These are phyloP conservation scores for cattle (Bos taurus) DNA, from an alignment of 2,113 vertebrate genomes.

Conservation along the genomic window DNA sequence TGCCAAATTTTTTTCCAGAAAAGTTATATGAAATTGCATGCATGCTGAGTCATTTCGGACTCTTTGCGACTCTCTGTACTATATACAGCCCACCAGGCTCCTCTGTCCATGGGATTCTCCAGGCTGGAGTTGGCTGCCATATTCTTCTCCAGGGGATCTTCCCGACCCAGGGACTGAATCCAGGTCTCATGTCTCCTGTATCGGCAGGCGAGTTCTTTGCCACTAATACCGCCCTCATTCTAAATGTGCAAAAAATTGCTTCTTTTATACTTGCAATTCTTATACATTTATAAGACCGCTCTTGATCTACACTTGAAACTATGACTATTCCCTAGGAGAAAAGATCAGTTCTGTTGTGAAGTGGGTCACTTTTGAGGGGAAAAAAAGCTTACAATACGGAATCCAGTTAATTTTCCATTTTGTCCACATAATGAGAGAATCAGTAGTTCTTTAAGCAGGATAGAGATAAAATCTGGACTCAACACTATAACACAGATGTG, in stretches of 20 bases:
- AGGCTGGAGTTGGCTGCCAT: not conserved
- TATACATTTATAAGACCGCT: not conserved
- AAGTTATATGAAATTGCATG: not conserved
- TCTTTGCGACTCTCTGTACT: not conserved
- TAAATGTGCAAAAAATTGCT: not conserved
- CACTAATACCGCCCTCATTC: not conserved
- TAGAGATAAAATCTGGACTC: not conserved
- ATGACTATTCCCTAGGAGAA: not conserved
- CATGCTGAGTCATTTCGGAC: not conserved
- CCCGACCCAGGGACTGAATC: not conserved
- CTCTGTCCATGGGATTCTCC: not conserved
- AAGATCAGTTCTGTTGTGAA: not conserved
- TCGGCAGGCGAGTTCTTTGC: not conserved
- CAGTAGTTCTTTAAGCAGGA: not conserved
- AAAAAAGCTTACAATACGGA: not conserved
- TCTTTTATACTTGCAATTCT: not conserved
- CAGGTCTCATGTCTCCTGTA: not conserved
- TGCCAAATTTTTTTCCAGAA: not conserved
- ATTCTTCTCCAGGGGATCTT: not conserved
- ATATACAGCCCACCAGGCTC: not conserved
- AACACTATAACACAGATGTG: not conserved
- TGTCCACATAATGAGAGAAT: not conserved
- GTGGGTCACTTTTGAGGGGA: not conserved
- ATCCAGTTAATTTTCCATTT: not conserved
- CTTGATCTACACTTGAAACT: not conserved